Conservation (phyloP, 2,888 invertebrate genomes). For the Aspidapion aeneum region DNA sequence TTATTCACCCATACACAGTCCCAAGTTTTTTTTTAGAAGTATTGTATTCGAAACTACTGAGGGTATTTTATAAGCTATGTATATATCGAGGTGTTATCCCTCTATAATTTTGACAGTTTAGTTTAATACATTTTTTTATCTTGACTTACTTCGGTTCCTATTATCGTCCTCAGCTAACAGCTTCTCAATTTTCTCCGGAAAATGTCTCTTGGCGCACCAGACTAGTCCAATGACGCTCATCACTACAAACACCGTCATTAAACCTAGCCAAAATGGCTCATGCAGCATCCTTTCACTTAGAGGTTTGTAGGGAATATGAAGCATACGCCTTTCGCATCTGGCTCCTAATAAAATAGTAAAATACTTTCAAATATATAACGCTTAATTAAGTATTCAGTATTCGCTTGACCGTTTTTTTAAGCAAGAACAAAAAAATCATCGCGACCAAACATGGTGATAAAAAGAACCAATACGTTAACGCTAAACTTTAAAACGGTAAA, state of each 20-base stretch:
- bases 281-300: conserved; percentile 79
- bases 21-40: too few species aligned
- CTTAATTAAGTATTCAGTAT: too few species aligned
- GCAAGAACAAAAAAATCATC: not conserved
- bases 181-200: conserved; percentile 82
- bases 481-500: too few species aligned
- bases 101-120: too few species aligned
- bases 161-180: conserved; percentile 77
- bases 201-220: conserved; percentile 82
- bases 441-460: too few species aligned
- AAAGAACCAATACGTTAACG: too few species aligned
- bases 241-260: conserved; percentile 80
- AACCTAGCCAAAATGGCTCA: conserved; percentile 86
- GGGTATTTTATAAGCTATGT: too few species aligned
- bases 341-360: conserved; percentile 26
- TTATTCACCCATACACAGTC: too few species aligned
- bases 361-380: not conserved
- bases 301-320: conserved; percentile 67
- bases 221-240: conserved; percentile 74
- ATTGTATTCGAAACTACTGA: too few species aligned
- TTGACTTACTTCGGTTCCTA: conserved; percentile 53
- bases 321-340: conserved; percentile 66
- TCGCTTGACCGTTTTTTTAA: too few species aligned
- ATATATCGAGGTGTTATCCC: too few species aligned
- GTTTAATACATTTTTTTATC: too few species aligned